Percentiles rank a stretch among this genome's conserved stretches.
Conservation (phyloP, 2,888 invertebrate genomes). For the Lasioglossum zephyrum region DNA sequence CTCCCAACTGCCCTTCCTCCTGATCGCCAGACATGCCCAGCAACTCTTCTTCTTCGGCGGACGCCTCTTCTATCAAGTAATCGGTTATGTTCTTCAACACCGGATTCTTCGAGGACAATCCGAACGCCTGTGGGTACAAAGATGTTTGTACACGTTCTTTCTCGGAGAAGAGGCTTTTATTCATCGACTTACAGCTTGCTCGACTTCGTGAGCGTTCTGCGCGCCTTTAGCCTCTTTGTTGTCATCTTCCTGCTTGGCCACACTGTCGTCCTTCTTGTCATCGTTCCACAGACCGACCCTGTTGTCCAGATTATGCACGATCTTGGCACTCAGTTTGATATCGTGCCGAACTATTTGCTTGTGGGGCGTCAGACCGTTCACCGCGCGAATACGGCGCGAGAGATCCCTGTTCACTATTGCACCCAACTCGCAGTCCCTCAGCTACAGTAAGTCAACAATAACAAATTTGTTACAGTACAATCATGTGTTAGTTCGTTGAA, state of each 20-base stretch:
- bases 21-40: conserved; percentile 88
- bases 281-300: conserved; percentile 92
- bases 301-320: conserved; percentile 95
- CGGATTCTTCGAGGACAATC: conserved; percentile 94
- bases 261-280: conserved; percentile 82
- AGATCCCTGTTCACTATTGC: conserved; percentile 99
- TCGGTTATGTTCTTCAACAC: conserved; percentile 98
- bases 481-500: no score
- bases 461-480: no score
- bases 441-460: conserved; percentile 84
- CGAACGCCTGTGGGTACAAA: conserved; percentile 85
- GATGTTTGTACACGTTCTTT: neutral
- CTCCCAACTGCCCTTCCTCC: conserved; percentile 85
- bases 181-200: conserved; percentile 76
- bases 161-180: neutral
- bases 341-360: conserved; percentile 95
- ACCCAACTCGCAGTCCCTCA: conserved; percentile 95
- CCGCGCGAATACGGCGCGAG: conserved; percentile 95
- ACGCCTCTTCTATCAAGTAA: conserved; percentile 98
- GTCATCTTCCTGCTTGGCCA: conserved; percentile 69
- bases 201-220: conserved; percentile 74
- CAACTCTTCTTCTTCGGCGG: conserved; percentile 98
- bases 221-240: conserved; percentile 72
- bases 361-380: conserved; percentile 95
- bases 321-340: conserved; percentile 95